Conservation (phyloP, 37 sponge, comb jelly and placozoan species). For the Lycopodina hypogea region DNA sequence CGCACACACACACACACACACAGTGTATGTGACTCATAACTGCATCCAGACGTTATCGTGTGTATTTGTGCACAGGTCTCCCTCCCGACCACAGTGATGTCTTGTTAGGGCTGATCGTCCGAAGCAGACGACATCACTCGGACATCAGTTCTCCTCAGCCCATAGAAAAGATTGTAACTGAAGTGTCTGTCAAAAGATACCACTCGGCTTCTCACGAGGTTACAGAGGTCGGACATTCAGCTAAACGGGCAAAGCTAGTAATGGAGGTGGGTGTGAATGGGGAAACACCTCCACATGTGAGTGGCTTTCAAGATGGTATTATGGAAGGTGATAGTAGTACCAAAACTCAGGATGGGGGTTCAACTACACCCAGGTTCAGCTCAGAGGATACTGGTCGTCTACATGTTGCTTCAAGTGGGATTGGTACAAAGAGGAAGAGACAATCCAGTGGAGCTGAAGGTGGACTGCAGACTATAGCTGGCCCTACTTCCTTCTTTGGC, state of each 20-base stretch:
- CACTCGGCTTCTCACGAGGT: neutral
- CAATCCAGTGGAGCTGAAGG: neutral
- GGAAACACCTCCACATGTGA: constrained; percentile 4
- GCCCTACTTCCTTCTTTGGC: no score
- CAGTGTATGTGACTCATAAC: no score
- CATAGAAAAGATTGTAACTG: neutral
- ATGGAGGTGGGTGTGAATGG: constrained; percentile 12
- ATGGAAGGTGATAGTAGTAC: neutral
- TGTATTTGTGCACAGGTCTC: constrained; percentile 43
- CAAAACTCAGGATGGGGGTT: neutral
- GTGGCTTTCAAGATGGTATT: neutral
- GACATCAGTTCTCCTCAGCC: neutral
- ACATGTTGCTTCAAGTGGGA: no score
- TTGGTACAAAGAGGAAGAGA: neutral
- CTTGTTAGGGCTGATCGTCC: constrained; percentile 57
- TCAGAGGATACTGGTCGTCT: no score
- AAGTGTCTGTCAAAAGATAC: constrained; percentile 19
- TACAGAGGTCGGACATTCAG: neutral
- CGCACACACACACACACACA: neutral
- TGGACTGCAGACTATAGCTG: neutral
- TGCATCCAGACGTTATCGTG: no score
- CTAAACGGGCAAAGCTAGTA: neutral
- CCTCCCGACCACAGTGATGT: constrained; percentile 18
- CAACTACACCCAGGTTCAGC: no score
- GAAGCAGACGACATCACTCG: constrained; percentile 7